A percentile compares a stretch with the other conserved stretches of the same genome.
These are phyloP conservation scores for Leucophora obtusa DNA, from an alignment of 2,888 invertebrate genomes.

Conservation along the genomic window DNA sequence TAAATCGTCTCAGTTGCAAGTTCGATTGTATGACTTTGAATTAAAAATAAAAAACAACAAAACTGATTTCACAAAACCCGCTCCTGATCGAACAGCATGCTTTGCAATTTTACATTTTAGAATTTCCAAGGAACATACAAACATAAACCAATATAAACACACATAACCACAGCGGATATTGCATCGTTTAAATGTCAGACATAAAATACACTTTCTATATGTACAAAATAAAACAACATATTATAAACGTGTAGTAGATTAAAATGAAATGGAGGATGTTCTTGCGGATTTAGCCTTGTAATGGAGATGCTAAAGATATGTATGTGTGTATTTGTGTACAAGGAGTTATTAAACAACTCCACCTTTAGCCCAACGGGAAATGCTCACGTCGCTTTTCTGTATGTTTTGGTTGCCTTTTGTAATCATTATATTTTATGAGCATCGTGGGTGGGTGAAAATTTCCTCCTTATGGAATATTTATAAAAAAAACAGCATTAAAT, in stretches of 20 bases:
- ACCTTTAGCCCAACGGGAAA: background rate
- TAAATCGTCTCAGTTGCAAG: no score
- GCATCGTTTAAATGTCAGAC: constrained; percentile 74
- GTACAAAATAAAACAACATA: constrained; percentile 33
- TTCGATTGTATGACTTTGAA: no score
- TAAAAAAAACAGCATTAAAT: constrained; percentile 18
- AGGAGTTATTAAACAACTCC: constrained; percentile 13
- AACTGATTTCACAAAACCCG: no score
- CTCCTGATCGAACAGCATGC: no score
- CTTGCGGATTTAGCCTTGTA: constrained; percentile 37
- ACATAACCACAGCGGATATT: constrained; percentile 70
- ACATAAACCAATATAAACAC: no score
- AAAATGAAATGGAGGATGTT: constrained; percentile 21
- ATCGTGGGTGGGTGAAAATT: constrained; percentile 22
- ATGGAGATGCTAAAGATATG: constrained; percentile 25
- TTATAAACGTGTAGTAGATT: constrained; percentile 48
- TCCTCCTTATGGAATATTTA: constrained; percentile 35
- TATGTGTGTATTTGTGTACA: constrained; percentile 17
- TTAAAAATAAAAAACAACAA: no score
- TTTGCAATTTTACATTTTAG: no score
- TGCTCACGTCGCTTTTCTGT: background rate
- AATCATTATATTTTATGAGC: constrained; percentile 43
- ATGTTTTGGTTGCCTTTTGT: constrained; percentile 7
- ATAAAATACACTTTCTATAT: constrained; percentile 68
- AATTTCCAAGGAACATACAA: no score